phyloP scores from a whole-genome alignment of 2,888 invertebrate species.

The Colostygia pectinataria region DNA sequence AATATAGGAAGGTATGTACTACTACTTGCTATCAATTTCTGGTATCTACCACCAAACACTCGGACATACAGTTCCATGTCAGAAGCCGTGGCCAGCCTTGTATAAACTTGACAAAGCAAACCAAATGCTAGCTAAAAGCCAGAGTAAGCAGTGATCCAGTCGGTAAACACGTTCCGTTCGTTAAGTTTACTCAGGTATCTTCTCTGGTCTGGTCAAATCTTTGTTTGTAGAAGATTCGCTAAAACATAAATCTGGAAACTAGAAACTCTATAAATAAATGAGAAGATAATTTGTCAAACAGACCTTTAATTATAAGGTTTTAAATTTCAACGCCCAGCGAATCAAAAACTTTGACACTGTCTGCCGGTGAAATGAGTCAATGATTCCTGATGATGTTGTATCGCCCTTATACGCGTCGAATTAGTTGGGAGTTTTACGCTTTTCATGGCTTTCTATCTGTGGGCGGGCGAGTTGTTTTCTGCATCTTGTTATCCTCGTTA shows the following conservation, averaged over 20 bases:
- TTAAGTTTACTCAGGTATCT: slow-evolving; percentile 21
- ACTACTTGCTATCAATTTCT: not conserved
- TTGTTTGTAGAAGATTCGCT: not conserved
- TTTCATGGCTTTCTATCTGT: too few relatives aligned
- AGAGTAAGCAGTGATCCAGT: slow-evolving; percentile 18
- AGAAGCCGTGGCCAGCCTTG: slow-evolving; percentile 10
- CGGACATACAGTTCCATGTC: slow-evolving; percentile 9
- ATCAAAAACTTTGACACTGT: too few relatives aligned
- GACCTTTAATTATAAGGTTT: too few relatives aligned
- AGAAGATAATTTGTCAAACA: too few relatives aligned
- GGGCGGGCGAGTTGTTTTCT: too few relatives aligned
- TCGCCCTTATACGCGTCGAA: too few relatives aligned
- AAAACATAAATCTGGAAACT: not conserved
- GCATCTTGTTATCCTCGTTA: too few relatives aligned
- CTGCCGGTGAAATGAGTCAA: too few relatives aligned
- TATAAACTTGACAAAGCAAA: slow-evolving; percentile 24
- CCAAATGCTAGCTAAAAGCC: slow-evolving; percentile 20
- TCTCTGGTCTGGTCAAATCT: slow-evolving; percentile 3
- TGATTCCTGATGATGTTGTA: too few relatives aligned
- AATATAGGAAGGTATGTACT: not conserved
- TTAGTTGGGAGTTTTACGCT: too few relatives aligned
- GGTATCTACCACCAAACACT: slow-evolving; percentile 1
- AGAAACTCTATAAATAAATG: too few relatives aligned
- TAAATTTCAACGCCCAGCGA: too few relatives aligned
- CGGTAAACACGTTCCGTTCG: slow-evolving; percentile 14